Evolutionary conservation across 2,888 invertebrate genomes (phyloP).

Genomic region (Stegana nigrithorax): DNA sequence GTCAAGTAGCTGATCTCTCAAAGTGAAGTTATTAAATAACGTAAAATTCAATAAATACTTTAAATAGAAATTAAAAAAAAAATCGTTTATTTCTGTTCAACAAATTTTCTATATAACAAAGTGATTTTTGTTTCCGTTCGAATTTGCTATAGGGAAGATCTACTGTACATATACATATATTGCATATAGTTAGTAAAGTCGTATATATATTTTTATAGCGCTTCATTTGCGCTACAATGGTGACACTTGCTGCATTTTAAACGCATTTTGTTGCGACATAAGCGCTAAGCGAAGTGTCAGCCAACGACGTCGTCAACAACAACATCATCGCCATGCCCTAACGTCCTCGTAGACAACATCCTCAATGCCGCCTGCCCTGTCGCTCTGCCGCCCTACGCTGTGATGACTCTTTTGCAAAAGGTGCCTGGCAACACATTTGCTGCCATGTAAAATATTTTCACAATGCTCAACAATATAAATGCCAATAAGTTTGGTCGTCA

Average conservation of each 20-base stretch:
- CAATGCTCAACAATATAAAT: conserved; percentile 8
- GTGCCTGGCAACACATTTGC: conserved; percentile 58
- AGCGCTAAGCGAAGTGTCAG: conserved; percentile 29
- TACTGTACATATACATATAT: too few species aligned
- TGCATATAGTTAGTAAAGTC: too few species aligned
- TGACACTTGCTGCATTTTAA: conserved; percentile 62
- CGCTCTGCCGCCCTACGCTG: not conserved
- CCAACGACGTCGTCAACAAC: conserved; percentile 36
- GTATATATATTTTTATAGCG: conserved; percentile 53
- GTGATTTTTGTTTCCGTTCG: too few species aligned
- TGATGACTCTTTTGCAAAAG: too few species aligned
- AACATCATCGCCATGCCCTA: conserved; percentile 1
- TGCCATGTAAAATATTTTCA: conserved; percentile 33
- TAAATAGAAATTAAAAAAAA: too few species aligned
- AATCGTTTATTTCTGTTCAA: too few species aligned
- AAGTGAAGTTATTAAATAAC: too few species aligned
- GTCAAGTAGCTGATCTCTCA: too few species aligned
- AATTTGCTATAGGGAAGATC: too few species aligned
- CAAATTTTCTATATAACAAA: too few species aligned
- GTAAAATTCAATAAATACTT: too few species aligned
- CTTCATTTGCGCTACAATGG: conserved; percentile 51
- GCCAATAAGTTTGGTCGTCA: conserved; percentile 58
- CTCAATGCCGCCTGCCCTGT: conserved; percentile 25
- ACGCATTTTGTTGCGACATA: conserved; percentile 37
- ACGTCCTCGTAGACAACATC: conserved; percentile 15